Base-by-base conservation (phyloP, 64 coral and sea anemone genomes). In the Stichodactyla mertensii region DNA sequence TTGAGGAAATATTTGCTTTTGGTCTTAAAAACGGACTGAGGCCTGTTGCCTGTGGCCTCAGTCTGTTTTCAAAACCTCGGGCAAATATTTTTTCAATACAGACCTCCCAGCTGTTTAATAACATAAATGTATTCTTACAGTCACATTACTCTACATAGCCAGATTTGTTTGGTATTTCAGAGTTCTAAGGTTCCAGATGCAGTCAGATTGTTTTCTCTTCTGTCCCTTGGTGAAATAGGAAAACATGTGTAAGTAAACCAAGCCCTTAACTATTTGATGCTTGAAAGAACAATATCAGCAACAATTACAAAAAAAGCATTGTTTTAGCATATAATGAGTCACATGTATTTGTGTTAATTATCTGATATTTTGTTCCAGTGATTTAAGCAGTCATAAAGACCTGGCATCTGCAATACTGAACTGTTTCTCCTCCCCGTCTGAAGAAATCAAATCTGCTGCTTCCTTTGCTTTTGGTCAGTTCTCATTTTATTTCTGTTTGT, bases 391-490 rank as follows among this genome's bases (percentile, higher is more conserved):
- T 36, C 96, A 98, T 26, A 87, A 88, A 6, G 96, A 98, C 55
- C 51, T 98, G 6, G 96, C 90, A 0, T 83, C 82, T 31, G 93
- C 96, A 4, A 98, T 98, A 59, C 85, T 98, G 10, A 89, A 98
- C 9, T 98, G 96, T 56, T 98, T 98, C 66, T 98, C 93, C 61
- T 98, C 90, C 6, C 93, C 96, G 3, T 98, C 96, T 84, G 93
- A 98, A 69, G 96, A 98, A 85, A 92, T 98, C 28, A 98, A 98
- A 64, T 98, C 96, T 20, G 96, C 96, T 6, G 97, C 97, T 0
- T 99, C 97, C 6, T 99, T 95, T 87, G 97, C 97, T 54, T 45
- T 99, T 52, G 97, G 96, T 98, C 90, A n/a, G 96, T 71, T 81
- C 4, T 52, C 20, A 8, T 71, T 45, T 45, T 31, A 28, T 52